Evolutionary conservation across 2,113 vertebrate species (phyloP).

Genomic region (Paradisaea rubra): DNA sequence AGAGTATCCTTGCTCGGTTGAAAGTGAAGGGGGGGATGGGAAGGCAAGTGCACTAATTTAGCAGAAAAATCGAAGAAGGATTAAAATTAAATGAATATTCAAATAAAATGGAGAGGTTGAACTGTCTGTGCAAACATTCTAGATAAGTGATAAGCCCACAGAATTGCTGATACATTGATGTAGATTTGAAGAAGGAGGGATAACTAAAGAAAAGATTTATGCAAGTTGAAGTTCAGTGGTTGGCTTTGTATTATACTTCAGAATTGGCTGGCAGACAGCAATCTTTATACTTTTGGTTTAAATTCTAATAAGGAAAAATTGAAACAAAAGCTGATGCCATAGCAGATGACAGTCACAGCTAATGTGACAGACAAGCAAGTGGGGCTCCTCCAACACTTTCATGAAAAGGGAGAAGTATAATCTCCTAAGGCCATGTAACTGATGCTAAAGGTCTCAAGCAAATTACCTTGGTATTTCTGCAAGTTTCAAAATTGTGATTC

Average conservation of each 20-base stretch:
- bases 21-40: not conserved
- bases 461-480: not conserved
- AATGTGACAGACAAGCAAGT: not conserved
- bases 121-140: not conserved
- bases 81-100: not conserved
- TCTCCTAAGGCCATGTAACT: not conserved
- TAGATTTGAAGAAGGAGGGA: not conserved
- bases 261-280: not conserved
- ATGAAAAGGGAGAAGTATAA: not conserved
- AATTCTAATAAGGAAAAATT: not conserved
- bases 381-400: not conserved
- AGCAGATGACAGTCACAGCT: not conserved
- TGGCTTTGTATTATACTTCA: not conserved
- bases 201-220: not conserved
- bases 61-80: not conserved
- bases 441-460: not conserved
- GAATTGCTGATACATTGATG: not conserved
- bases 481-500: not conserved
- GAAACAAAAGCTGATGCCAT: not conserved
- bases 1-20: accelerated
- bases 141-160: not conserved
- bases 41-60: accelerated
- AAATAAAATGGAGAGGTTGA: not conserved
- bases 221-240: not conserved
- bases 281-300: not conserved